Conservation (phyloP, 2,888 invertebrate species). For the Oxycera nigricornis region DNA sequence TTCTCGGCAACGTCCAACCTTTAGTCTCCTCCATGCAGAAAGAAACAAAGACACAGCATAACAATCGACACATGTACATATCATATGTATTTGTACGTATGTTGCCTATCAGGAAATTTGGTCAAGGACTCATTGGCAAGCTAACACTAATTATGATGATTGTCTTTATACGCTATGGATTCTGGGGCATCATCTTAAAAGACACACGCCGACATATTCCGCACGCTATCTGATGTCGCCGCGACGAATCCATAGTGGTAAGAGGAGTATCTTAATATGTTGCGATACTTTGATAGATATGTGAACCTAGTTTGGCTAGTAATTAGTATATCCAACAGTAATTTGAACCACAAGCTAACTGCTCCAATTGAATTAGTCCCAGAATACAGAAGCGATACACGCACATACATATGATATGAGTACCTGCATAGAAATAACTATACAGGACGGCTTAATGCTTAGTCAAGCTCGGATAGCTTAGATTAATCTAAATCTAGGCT, state of each 20-base stretch:
- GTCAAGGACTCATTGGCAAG: slow-evolving; percentile 27
- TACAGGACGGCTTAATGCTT: background rate
- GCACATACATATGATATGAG: no score
- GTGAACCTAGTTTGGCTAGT: slow-evolving; percentile 1
- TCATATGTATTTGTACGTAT: no score
- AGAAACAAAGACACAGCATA: background rate
- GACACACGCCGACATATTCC: slow-evolving; percentile 9
- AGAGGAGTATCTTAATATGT: background rate
- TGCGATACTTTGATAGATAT: slow-evolving; percentile 2
- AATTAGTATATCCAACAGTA: slow-evolving; percentile 28
- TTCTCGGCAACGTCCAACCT: background rate
- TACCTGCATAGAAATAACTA: background rate
- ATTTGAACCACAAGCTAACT: slow-evolving; percentile 16
- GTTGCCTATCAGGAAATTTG: slow-evolving; percentile 9
- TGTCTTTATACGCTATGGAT: background rate
- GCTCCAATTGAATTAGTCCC: background rate
- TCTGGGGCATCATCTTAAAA: slow-evolving; percentile 27
- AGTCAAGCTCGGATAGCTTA: background rate
- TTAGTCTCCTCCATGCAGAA: background rate
- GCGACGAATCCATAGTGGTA: background rate
- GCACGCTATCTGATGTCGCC: slow-evolving; percentile 1
- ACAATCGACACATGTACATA: background rate
- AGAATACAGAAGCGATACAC: background rate
- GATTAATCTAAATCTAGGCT: background rate
- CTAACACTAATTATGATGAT: slow-evolving; percentile 25